Percentiles rank a stretch among this genome's conserved stretches.
Evolutionary conservation across 2,797 vertebrate species (phyloP).

Genomic region (Sebastes reedi): DNA sequence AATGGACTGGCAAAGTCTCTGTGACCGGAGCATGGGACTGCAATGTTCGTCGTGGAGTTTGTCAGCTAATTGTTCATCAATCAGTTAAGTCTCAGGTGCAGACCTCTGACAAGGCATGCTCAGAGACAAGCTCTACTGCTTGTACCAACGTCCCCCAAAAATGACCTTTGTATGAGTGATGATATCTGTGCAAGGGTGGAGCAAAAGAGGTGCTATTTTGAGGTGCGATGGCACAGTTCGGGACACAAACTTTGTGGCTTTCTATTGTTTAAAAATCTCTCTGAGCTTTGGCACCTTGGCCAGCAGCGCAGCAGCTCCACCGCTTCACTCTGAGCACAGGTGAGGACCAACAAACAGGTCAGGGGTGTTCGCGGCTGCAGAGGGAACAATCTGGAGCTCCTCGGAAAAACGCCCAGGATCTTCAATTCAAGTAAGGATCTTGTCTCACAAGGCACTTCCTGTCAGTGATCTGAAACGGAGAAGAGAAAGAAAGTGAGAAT

Average conservation of each 20-base stretch:
- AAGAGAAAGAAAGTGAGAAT: slow-evolving; percentile 20
- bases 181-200: slow-evolving; percentile 37
- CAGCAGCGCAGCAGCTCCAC: slow-evolving; percentile 37
- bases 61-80: slow-evolving; percentile 81
- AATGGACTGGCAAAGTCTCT: slow-evolving; percentile 71
- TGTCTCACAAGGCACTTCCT: slow-evolving; percentile 81
- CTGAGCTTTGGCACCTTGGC: slow-evolving; percentile 58
- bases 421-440: slow-evolving; percentile 57
- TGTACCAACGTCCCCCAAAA: slow-evolving; percentile 60
- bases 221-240: slow-evolving; percentile 78
- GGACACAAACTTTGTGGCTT: slow-evolving; percentile 56
- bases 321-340: slow-evolving; percentile 50
- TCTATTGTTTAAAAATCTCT: slow-evolving; percentile 63
- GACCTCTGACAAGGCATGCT: slow-evolving; percentile 80
- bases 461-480: slow-evolving; percentile 67
- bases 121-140: slow-evolving; percentile 74
- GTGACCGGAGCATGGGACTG: slow-evolving; percentile 69
- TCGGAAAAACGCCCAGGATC: slow-evolving; percentile 60
- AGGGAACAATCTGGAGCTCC: slow-evolving; percentile 57
- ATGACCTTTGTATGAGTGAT: slow-evolving; percentile 63
- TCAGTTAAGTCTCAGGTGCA: slow-evolving; percentile 81
- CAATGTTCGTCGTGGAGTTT: slow-evolving; percentile 45
- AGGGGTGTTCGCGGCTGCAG: slow-evolving; percentile 63
- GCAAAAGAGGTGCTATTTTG: slow-evolving; percentile 73
- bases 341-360: slow-evolving; percentile 68